Base-by-base conservation (phyloP, 2,113 vertebrate genomes). In the Zosterops hypoxanthus region DNA sequence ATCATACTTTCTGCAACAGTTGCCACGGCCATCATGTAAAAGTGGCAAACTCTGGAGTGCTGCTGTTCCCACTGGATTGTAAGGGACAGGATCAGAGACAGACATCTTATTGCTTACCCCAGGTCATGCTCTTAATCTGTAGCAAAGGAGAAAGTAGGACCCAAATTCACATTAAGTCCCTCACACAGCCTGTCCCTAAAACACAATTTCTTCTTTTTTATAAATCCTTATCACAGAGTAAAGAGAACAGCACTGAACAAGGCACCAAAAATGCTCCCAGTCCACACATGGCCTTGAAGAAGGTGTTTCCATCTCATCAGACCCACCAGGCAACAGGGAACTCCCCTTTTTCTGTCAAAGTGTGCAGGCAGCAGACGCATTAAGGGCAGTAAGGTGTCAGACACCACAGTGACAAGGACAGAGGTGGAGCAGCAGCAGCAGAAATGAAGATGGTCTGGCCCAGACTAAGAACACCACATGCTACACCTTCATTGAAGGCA, bases 281-380 rank as follows among this genome's bases (percentile, higher is more conserved):
- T 34, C 13, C 6, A 4, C 36, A n/a, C 0, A 0, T 4, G 28
- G n/a, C 75, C 59, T 86, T 53, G 66, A 75, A 82, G 28, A 69
- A 61, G 21, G 16, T 16, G n/a, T 20, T 72, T 82, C 57, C 41
- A 64, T 39, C 49, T 57, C 79, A 72, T 28, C 22, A 23, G 21
- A 26, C 16, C 53, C 13, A 5, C 8, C 44, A 60, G 19, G 19
- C 17, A 70, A 60, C 25, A 39, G 34, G 18, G 47, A 79, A 21
- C 18, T 39, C 25, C 46, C 29, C 39, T 61, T 46, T 63, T 24
- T 33, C 31, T 19, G 33, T 33, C 77, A 50, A 55, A 21, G n/a
- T 0, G 0, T 5, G 6, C 26, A 61, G 25, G 39, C 61, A 92
- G 71, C 60, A 66, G 42, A 34, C 3, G 13, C 42, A 6, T 9